These are phyloP conservation scores for Alethe castanea DNA, from an alignment of 2,113 vertebrate genomes.

Conservation along the genomic window DNA sequence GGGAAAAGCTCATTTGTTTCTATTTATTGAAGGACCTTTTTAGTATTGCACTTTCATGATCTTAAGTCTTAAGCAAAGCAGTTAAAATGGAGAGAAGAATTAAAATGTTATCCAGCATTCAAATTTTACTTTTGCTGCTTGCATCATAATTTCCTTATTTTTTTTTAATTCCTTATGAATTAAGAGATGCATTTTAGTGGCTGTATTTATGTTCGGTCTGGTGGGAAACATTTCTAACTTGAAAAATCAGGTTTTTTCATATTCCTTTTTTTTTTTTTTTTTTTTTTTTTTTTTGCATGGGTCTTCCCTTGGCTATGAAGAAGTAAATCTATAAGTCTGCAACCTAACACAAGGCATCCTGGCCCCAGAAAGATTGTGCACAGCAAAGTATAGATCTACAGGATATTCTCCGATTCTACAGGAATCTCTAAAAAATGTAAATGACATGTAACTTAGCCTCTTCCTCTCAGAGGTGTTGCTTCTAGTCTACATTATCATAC, in stretches of 20 bases:
- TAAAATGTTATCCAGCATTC: conserved; percentile 25
- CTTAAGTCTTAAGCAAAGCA: conserved; percentile 60
- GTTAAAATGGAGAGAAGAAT: conserved; percentile 32
- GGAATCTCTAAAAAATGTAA: not conserved
- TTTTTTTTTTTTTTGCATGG: not conserved
- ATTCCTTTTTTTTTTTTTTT: too few relatives aligned
- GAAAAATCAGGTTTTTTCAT: not conserved
- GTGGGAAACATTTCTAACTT: not conserved
- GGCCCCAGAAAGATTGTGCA: not conserved
- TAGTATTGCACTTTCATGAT: conserved; percentile 68
- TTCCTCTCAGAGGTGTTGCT: not conserved
- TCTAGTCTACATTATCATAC: not conserved
- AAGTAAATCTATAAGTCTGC: not conserved
- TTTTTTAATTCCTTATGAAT: not conserved
- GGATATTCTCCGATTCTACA: not conserved
- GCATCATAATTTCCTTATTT: not conserved
- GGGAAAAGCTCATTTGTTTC: conserved; percentile 74
- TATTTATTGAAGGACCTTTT: conserved; percentile 72
- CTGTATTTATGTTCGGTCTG: not conserved
- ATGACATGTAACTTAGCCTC: not conserved
- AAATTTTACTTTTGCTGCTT: not conserved
- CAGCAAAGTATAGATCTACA: not conserved
- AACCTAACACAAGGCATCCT: not conserved
- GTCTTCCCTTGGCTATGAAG: not conserved
- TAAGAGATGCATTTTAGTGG: not conserved